Evolutionary conservation across 2,888 invertebrate species (phyloP).

Genomic region (Amiota communis): DNA sequence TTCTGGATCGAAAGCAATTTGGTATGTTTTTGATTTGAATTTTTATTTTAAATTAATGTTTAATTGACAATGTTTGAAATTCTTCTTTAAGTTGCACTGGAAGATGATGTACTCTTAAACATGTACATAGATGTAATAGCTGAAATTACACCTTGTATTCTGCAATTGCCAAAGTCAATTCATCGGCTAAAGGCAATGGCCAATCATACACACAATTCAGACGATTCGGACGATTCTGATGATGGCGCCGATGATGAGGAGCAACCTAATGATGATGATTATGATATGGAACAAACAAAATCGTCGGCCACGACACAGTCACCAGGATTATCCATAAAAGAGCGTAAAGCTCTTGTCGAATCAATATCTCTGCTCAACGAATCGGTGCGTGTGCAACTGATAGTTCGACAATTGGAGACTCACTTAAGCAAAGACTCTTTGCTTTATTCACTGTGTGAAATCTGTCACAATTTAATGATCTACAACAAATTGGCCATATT

Average conservation of each 20-base stretch:
- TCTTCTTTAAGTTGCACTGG: conserved; percentile 41
- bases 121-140: conserved; percentile 70
- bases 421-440: conserved; percentile 74
- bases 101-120: conserved; percentile 56
- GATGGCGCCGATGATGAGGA: conserved; percentile 39
- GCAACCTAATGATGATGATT: conserved; percentile 46
- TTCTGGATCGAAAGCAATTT: conserved; percentile 69
- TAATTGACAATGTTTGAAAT: neutral
- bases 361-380: conserved; percentile 80
- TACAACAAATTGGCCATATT: conserved; percentile 88
- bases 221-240: conserved; percentile 54
- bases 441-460: conserved; percentile 81
- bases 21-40: conserved; percentile 47
- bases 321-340: conserved; percentile 57
- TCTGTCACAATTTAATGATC: conserved; percentile 88
- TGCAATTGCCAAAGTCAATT: conserved; percentile 70
- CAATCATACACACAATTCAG: conserved; percentile 62
- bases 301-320: conserved; percentile 29
- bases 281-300: conserved; percentile 48
- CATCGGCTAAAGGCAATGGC: conserved; percentile 53
- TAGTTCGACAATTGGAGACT: conserved; percentile 72
- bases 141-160: conserved; percentile 68
- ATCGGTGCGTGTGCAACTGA: conserved; percentile 75
- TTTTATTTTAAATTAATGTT: neutral
- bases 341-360: conserved; percentile 66